Conservation (phyloP, 2,113 vertebrate species). For the Anoura caudifer region DNA sequence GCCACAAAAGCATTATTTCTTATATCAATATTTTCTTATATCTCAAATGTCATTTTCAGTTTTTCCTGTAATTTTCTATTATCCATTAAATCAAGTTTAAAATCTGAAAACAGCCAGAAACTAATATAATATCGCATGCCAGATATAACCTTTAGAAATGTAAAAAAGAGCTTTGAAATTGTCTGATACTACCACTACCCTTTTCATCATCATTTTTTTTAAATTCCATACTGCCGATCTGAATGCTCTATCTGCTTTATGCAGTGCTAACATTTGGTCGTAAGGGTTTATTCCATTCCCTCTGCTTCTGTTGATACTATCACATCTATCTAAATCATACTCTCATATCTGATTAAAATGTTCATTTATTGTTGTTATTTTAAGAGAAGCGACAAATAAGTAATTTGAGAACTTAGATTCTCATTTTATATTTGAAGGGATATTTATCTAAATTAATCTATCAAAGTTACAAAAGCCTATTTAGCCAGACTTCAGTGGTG, state of each 20-base stretch:
- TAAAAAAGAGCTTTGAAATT: background rate
- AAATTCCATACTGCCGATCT: background rate
- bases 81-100: background rate
- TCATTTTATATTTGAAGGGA: background rate
- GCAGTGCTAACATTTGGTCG: background rate
- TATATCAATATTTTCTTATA: background rate
- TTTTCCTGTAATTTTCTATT: background rate
- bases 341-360: background rate
- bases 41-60: background rate
- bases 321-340: background rate
- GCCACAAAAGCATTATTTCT: background rate
- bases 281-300: background rate
- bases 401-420: background rate
- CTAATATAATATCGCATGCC: background rate
- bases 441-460: background rate
- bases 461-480: background rate
- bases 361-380: background rate
- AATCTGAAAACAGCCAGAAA: background rate
- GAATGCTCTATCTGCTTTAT: background rate
- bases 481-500: background rate
- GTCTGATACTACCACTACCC: background rate
- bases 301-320: background rate
- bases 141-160: background rate
- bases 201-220: background rate
- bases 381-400: background rate